Evolutionary conservation across 2,113 vertebrate species (phyloP).

Genomic region (Mesitornis unicolor): DNA sequence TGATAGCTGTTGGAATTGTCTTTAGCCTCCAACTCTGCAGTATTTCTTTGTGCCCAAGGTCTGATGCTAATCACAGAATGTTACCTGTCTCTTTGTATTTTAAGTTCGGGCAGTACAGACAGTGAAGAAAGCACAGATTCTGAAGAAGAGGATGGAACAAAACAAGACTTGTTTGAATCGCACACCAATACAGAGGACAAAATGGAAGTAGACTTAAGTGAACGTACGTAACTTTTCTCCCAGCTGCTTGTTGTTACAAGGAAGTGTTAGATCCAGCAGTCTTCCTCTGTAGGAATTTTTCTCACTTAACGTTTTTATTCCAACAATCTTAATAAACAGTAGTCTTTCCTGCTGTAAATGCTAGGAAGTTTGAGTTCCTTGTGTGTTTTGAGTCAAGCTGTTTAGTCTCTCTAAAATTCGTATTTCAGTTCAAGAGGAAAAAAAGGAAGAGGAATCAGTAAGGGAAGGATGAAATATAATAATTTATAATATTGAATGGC

Average conservation of each 20-base stretch:
- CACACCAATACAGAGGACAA: conserved; percentile 84
- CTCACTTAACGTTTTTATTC: background rate
- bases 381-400: background rate
- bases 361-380: background rate
- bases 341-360: background rate
- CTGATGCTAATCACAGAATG: background rate
- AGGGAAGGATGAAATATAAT: background rate
- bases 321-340: background rate
- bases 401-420: background rate
- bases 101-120: conserved; percentile 95
- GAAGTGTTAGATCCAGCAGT: background rate
- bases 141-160: conserved; percentile 92
- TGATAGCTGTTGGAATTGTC: background rate
- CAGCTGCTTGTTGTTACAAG: background rate
- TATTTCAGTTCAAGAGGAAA: background rate
- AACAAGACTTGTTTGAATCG: conserved; percentile 88
- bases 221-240: conserved; percentile 61
- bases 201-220: conserved; percentile 93
- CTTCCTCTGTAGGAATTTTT: background rate
- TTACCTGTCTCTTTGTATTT: conserved; percentile 18
- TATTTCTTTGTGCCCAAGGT: background rate
- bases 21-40: background rate
- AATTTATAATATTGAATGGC: background rate
- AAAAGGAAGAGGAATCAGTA: background rate
- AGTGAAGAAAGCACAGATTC: conserved; percentile 98